Evolutionary conservation across 2,888 invertebrate species (phyloP).

Genomic region (Hylaea fasciaria): DNA sequence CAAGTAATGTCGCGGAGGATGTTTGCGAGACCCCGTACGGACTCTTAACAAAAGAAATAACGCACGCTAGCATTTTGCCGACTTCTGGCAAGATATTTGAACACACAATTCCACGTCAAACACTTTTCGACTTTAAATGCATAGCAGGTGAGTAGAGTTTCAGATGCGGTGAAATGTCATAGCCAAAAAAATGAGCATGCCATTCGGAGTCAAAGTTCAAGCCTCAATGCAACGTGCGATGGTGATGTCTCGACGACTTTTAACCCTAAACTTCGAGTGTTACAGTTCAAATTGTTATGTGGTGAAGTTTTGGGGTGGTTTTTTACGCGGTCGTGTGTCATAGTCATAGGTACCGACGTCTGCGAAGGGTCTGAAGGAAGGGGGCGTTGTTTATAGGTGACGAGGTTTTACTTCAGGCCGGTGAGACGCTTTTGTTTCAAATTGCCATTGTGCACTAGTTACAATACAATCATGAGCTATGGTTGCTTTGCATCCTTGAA

Average conservation of each 20-base stretch:
- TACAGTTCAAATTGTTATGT: constrained; percentile 54
- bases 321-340: constrained; percentile 66
- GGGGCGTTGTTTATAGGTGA: constrained; percentile 67
- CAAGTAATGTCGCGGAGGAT: constrained; percentile 55
- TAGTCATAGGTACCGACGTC: constrained; percentile 53
- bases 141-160: constrained; percentile 46
- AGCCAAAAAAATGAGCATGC: constrained; percentile 58
- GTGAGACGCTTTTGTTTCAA: constrained; percentile 48
- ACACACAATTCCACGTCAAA: constrained; percentile 48
- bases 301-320: constrained; percentile 52
- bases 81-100: constrained; percentile 56
- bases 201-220: constrained; percentile 72
- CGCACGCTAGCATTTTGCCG: constrained; percentile 65
- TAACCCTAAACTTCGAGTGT: constrained; percentile 41
- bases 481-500: constrained; percentile 33
- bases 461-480: constrained; percentile 37
- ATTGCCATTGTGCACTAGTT: constrained; percentile 37
- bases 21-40: constrained; percentile 51
- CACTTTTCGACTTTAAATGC: constrained; percentile 48
- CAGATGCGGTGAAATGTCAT: constrained; percentile 34
- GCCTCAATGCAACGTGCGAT: constrained; percentile 56
- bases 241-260: constrained; percentile 39
- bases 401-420: constrained; percentile 58
- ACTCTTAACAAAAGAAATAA: constrained; percentile 64
- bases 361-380: constrained; percentile 54